Evolutionary conservation across 2,888 invertebrate genomes (phyloP), one percentile per base, ranked within the genome.

Genomic region (Diloba caeruleocephala): DNA sequence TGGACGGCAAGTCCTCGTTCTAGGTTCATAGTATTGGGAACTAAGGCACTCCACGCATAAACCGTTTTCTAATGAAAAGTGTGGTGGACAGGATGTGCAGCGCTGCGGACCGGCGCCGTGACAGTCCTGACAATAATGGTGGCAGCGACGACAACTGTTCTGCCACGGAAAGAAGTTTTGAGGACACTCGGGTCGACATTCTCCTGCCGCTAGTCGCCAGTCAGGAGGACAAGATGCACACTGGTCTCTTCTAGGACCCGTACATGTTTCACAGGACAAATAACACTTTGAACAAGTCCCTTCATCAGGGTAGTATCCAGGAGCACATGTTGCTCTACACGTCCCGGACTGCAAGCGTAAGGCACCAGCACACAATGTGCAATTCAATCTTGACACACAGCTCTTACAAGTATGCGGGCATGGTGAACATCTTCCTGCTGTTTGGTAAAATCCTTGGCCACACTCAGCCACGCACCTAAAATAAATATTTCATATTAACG

Each of bases 81-180:
- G 96, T 7, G 94, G 92, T 1, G 96, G 96, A 71, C 96, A 97
- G 0, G 96, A 95, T 0, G 96, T 96, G 75, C 96, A 97, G 46
- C 95, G 94, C 74, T 96, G 92, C 0, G 96, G 96, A 0, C 96
- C 96, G 53, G 96, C 96, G 7, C 98, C 98, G 79, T 96, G 96
- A 82, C 98, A 98, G 76, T 97, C 97, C 76, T 96, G 96, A 84
- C 98, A 98, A 73, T 97, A 97, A 80, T 97, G 97, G 89, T 98
- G 97, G 87, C 98, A 98, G 78, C 97, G 97, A 70, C 97, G 96
- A 81, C 98, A 98, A 42, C 97, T 97, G 64, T 96, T 96, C 71
- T 96, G 95, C 66, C 97, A 96, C 66, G 97, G 96, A 82, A 97
- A 98, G 85, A 97, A 97, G 52, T 97, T 92, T 78, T 97, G 96